Evolutionary conservation across 2,797 vertebrate species (phyloP).

Genomic region (Hirundo rustica): DNA sequence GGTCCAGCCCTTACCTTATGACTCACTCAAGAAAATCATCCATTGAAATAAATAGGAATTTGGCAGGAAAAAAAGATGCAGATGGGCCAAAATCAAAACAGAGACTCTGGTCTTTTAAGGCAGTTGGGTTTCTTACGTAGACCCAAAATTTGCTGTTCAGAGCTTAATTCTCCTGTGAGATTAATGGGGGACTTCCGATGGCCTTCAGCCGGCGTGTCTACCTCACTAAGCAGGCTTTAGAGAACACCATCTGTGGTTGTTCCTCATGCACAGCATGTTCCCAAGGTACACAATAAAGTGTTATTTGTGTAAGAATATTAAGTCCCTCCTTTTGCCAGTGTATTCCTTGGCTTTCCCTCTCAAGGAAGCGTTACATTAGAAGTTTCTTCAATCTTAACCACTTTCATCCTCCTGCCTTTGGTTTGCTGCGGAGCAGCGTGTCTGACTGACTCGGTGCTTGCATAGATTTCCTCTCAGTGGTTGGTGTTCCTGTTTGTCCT

Average conservation of each 20-base stretch:
- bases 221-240: conserved; percentile 35
- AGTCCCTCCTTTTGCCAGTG: not conserved
- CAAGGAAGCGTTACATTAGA: not conserved
- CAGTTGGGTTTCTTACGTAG: not conserved
- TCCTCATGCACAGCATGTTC: not conserved
- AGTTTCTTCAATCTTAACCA: not conserved
- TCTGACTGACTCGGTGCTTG: not conserved
- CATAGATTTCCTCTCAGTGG: not conserved
- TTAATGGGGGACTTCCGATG: not conserved
- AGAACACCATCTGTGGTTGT: conserved; percentile 15
- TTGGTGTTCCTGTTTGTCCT: conserved; percentile 15
- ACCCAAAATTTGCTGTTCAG: not conserved
- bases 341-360: not conserved
- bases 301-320: not conserved
- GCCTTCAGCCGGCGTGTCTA: not conserved
- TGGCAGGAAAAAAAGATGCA: not conserved
- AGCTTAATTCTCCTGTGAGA: conserved; percentile 1
- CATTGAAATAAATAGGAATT: not conserved
- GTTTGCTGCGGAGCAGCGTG: not conserved
- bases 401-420: conserved; percentile 17
- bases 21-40: not conserved
- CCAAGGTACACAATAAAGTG: not conserved
- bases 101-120: not conserved
- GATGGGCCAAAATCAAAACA: not conserved
- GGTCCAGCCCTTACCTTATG: not conserved